Evolutionary conservation across 2,888 invertebrate genomes (phyloP).

Genomic region (Xanthostigma xanthostigma): DNA sequence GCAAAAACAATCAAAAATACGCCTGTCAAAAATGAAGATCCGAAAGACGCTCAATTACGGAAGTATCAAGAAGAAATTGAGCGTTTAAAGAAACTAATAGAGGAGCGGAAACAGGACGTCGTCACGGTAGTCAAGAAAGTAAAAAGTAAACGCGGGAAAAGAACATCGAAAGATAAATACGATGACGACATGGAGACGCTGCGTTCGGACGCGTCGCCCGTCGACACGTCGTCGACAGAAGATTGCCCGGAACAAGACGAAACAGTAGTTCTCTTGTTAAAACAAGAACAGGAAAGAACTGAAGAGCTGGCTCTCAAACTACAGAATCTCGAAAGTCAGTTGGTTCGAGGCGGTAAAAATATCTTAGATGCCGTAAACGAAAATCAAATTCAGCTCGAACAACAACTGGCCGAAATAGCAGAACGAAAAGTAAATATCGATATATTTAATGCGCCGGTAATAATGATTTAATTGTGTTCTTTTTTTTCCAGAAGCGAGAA

Average conservation of each 20-base stretch:
- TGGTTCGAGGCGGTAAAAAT: slow-evolving; percentile 88
- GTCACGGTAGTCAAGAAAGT: slow-evolving; percentile 26
- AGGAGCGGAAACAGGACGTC: slow-evolving; percentile 7
- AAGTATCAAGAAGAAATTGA: slow-evolving; percentile 93
- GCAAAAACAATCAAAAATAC: slow-evolving; percentile 99
- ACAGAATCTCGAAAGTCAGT: slow-evolving; percentile 77
- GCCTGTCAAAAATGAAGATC: slow-evolving; percentile 97
- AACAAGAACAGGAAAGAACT: slow-evolving; percentile 43
- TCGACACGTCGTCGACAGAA: slow-evolving; percentile 13
- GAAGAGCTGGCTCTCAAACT: slow-evolving; percentile 67
- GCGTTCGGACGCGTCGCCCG: too few relatives aligned
- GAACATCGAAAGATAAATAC: too few relatives aligned
- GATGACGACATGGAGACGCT: too few relatives aligned
- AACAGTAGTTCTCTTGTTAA: slow-evolving; percentile 17
- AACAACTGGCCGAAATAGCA: slow-evolving; percentile 71
- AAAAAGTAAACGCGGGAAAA: slow-evolving; percentile 15
- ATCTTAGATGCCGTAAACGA: slow-evolving; percentile 92
- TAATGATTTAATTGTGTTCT: background rate
- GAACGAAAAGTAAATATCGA: slow-evolving; percentile 52
- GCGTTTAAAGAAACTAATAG: slow-evolving; percentile 31
- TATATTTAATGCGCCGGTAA: background rate
- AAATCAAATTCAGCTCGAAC: slow-evolving; percentile 79
- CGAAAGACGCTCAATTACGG: slow-evolving; percentile 86
- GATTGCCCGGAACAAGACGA: slow-evolving; percentile 12
- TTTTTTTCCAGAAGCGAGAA: slow-evolving; percentile 35